Percentiles rank a stretch among this genome's conserved stretches.
Conservation (phyloP, 2,888 invertebrate genomes). For the Eristalis tenax region DNA sequence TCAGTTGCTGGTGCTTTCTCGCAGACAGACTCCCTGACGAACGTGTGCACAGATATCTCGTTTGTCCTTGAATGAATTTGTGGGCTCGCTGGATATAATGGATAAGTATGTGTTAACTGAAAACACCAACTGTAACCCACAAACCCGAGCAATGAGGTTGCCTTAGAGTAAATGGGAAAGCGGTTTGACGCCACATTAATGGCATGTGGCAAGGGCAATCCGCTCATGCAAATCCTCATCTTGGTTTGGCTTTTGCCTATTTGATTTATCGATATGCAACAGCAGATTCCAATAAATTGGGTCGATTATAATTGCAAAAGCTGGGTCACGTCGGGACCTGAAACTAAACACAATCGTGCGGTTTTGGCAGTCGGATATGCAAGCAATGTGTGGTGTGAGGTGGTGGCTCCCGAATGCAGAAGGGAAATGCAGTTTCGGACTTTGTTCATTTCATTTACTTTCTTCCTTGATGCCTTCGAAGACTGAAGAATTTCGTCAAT, state of each 20-base stretch:
- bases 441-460: no score
- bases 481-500: no score
- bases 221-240: neutral
- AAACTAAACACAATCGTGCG: neutral
- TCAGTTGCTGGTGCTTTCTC: neutral
- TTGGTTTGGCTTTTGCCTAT: neutral
- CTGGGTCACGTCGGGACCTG: constrained; percentile 14
- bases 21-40: no score
- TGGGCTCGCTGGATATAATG: constrained; percentile 37
- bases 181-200: constrained; percentile 21
- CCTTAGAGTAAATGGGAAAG: constrained; percentile 24
- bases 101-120: constrained; percentile 34
- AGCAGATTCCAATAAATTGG: constrained; percentile 23
- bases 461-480: no score
- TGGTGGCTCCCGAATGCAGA: no score
- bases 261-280: neutral
- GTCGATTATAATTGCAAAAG: constrained; percentile 52
- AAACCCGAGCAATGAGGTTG: constrained; percentile 41
- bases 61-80: constrained; percentile 56
- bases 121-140: constrained; percentile 50
- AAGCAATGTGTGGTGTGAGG: neutral
- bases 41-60: constrained; percentile 9
- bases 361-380: no score
- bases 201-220: constrained; percentile 28
- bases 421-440: no score